Conservation (phyloP, 1,140 invertebrate species). For the Ctenoplectra terminalis region DNA sequence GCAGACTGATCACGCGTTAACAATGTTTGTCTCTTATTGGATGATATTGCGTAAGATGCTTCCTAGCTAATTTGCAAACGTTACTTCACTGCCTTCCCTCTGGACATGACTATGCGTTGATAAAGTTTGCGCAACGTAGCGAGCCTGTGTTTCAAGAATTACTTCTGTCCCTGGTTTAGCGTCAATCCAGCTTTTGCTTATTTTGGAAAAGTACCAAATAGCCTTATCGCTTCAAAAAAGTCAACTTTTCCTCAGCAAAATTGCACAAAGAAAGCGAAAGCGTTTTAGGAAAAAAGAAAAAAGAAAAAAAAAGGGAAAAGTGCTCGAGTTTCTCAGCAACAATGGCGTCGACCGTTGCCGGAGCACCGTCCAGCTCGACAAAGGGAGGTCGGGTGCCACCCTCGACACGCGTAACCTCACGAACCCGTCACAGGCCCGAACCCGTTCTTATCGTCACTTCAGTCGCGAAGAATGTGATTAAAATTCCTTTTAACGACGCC, state of each 20-base stretch:
- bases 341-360: slow-evolving; percentile 14
- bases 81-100: neutral
- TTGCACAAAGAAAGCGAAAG: neutral
- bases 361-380: neutral
- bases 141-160: neutral
- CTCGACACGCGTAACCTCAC: slow-evolving; percentile 25
- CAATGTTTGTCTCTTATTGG: slow-evolving; percentile 5
- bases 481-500: slow-evolving; percentile 75
- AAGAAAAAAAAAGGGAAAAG: slow-evolving; percentile 1
- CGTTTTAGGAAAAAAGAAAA: neutral
- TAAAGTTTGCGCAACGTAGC: neutral
- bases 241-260: neutral
- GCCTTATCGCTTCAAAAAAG: no score
- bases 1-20: slow-evolving; percentile 24
- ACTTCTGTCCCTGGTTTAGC: neutral
- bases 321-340: neutral
- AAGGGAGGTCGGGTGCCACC: neutral
- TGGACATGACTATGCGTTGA: neutral
- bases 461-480: slow-evolving; percentile 74
- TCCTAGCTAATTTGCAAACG: slow-evolving; percentile 3
- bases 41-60: neutral
- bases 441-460: slow-evolving; percentile 70
- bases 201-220: no score
- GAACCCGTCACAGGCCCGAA: slow-evolving; percentile 5
- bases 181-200: neutral